A percentile compares a stretch with the other conserved stretches of the same genome.
These are phyloP conservation scores for Hemibagrus wyckioides DNA, from an alignment of 2,113 vertebrate species.

Conservation along the genomic window DNA sequence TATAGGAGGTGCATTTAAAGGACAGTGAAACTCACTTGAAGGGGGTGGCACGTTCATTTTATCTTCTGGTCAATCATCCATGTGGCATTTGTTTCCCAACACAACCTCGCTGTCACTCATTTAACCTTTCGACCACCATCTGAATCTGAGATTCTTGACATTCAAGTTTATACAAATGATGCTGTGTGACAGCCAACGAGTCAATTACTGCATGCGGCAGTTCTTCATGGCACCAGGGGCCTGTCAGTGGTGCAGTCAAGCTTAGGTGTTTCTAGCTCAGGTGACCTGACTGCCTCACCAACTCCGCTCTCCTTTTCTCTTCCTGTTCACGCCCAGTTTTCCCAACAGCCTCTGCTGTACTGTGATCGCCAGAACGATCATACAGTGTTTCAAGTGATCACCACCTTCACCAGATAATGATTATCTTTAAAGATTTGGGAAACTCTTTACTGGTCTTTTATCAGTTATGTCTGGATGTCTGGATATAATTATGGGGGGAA, in stretches of 20 bases:
- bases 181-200: conserved; percentile 49
- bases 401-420: not conserved
- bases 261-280: conserved; percentile 35
- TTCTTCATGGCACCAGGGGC: conserved; percentile 46
- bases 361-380: not conserved
- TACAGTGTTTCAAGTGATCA: not conserved
- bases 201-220: conserved; percentile 54
- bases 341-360: not conserved
- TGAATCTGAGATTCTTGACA: conserved; percentile 51
- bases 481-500: conserved; percentile 56
- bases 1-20: conserved; percentile 36
- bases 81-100: conserved; percentile 46
- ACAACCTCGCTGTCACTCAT: conserved; percentile 43
- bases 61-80: conserved; percentile 41
- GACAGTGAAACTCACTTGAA: conserved; percentile 29
- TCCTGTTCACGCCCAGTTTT: not conserved
- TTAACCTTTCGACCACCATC: conserved; percentile 50
- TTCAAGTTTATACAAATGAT: conserved; percentile 50
- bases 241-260: conserved; percentile 53
- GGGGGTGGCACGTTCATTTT: conserved; percentile 7
- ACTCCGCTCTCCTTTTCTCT: conserved; percentile 26
- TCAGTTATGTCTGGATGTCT: conserved; percentile 29
- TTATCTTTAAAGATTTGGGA: conserved; percentile 21
- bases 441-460: conserved; percentile 11
- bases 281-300: conserved; percentile 44